These are phyloP conservation scores for Metaphire vulgaris DNA, from an alignment of 1,140 invertebrate species.

Conservation along the genomic window DNA sequence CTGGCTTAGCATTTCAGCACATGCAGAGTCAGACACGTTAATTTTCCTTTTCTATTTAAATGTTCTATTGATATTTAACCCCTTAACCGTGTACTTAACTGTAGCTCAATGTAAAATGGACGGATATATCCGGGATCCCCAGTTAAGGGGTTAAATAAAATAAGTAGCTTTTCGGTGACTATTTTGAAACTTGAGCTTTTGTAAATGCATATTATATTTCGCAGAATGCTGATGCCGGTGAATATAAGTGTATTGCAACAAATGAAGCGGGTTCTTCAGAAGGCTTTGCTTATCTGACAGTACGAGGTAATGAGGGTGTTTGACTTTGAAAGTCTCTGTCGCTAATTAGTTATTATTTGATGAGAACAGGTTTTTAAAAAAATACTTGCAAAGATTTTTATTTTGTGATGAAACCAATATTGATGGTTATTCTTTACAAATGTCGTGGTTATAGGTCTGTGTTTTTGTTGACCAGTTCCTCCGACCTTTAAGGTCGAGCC, in stretches of 20 bases:
- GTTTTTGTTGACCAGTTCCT: conserved; percentile 41
- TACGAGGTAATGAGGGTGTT: conserved; percentile 37
- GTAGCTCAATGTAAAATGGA: too few relatives aligned
- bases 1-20: background rate
- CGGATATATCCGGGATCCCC: too few relatives aligned
- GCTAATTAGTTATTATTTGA: too few relatives aligned
- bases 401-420: conserved; percentile 10
- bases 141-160: too few relatives aligned
- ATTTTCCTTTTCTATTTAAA: background rate
- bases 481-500: conserved; percentile 48
- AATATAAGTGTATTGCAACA: conserved; percentile 50
- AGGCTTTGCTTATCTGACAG: conserved; percentile 42
- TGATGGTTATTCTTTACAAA: conserved; percentile 15
- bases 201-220: conserved; percentile 14
- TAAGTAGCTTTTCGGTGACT: too few relatives aligned
- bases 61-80: background rate
- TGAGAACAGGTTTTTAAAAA: too few relatives aligned
- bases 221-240: conserved; percentile 48
- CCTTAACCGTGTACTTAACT: too few relatives aligned
- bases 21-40: background rate
- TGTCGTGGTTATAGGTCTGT: conserved; percentile 12
- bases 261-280: conserved; percentile 51
- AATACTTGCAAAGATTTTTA: too few relatives aligned
- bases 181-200: too few relatives aligned
- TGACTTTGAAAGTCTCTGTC: background rate